Evolutionary conservation across 2,113 vertebrate genomes (phyloP).

Genomic region (Mionectes macconnelli): DNA sequence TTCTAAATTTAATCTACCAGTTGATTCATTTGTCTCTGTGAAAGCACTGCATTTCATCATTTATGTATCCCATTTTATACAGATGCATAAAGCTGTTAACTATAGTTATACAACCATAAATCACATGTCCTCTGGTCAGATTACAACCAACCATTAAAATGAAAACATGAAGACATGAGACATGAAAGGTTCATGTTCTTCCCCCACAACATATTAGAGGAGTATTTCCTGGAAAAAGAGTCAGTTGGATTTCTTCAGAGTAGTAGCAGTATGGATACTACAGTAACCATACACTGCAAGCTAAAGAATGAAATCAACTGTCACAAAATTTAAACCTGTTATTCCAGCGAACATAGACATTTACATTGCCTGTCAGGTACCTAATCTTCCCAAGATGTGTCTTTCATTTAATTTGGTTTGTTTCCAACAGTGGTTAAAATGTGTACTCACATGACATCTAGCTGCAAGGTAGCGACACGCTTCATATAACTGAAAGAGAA

Average conservation of each 20-base stretch:
- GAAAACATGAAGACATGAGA: background rate
- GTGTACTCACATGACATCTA: conserved; percentile 92
- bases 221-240: background rate
- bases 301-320: background rate
- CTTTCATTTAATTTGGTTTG: background rate
- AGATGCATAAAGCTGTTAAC: background rate
- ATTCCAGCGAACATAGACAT: background rate
- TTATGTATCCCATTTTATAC: background rate
- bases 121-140: background rate
- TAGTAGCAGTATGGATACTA: background rate
- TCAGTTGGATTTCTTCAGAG: background rate
- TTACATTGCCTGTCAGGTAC: background rate
- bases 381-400: background rate
- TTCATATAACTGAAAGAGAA: conserved; percentile 85
- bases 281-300: background rate
- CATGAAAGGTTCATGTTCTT: background rate
- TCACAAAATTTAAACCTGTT: background rate
- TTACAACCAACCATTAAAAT: background rate
- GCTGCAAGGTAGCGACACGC: conserved; percentile 98
- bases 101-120: background rate
- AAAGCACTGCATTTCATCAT: background rate
- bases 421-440: background rate
- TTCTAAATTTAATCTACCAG: background rate
- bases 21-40: background rate
- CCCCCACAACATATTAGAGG: background rate